Evolutionary conservation across 1,140 invertebrate genomes (phyloP), one percentile per base, ranked within the genome.

Genomic region (Caenorhabditis inopinata): DNA sequence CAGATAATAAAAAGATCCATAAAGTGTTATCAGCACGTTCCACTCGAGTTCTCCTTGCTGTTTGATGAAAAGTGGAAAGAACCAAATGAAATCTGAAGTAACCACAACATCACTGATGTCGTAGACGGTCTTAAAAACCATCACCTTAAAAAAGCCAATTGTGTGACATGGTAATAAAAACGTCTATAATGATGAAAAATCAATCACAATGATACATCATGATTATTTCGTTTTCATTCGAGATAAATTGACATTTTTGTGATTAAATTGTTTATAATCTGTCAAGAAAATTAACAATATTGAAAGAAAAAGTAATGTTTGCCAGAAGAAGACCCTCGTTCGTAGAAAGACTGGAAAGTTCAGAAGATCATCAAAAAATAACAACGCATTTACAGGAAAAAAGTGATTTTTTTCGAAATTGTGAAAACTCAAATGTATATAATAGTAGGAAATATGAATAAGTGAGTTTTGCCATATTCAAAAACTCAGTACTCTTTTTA

Each of bases 21-120:
- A 68, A 68, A 68, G 9, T 68, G 32, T 68, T 68, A 68, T 68
- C 58, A 68, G 58, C 32, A 68, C 29, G 58, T 68, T 68, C 58
- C 58, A 68, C 4, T 68, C 32, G 58, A 38, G 58, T 38, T 18
- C 58, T n/a, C 27, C 38, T 18, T 25, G 21, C 3, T 42, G n/a
- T 42, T 68, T 42, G 32, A 16, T 11, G 16, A 38, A 68, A 38
- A 38, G 58, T 68, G 4, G 25, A 68, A 68, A 38, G 3, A 2
- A n/a, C 35, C 27, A 32, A 29, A 68, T 38, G 58, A 68, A 58
- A 14, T 32, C 51, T 58, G 11, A 58, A 32, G 51, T 32, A 58
- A 58, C 51, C 51, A 32, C 32, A 58, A 68, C 14, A 29, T 38
- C 58, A 21, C 58, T 38, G 38, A 42, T 68, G 58, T 68, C 58